Base-by-base conservation (phyloP, 2,888 invertebrate genomes). In the Gastracanthus pulcherrimus region DNA sequence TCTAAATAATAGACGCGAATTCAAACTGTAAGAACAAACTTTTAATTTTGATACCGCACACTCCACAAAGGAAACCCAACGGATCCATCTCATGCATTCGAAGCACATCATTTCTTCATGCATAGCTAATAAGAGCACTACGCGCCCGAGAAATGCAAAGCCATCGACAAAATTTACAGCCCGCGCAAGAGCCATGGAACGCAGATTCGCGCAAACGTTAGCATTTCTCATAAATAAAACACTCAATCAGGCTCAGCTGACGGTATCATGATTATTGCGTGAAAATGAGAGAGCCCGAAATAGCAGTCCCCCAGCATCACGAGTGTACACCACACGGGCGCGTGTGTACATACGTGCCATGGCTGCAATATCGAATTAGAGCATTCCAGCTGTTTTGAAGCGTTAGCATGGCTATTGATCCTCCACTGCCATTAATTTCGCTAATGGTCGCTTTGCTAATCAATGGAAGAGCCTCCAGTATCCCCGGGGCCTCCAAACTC, bases 361-460 rank as follows among this genome's bases (percentile, higher is more conserved):
- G 7, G 60, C 23, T 48, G 69, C 51, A 74, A 78, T 67, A 81
- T 75, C 70, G 62, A 81, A 81, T 78, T 81, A 78, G 77, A 74
- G 74, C 74, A 81, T 81, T 78, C 69, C 81, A 75, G 70, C 76
- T 82, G 82, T 82, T 82, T 77, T 77, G 75, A 66, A 77, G 76
- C 64, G 75, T 74, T 77, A 58, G 71, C 48, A 45, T 38, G 41
- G 80, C 84, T 86, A 86, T 86, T 85, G 86, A 85, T 84, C 84
- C 86, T 83, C 84, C 86, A 81, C 84, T 82, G 84, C 87, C 87
- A 88, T 89, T 89, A 90, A 90, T 90, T 89, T 89, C 84, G 85
- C 86, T 89, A 90, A 90, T 89, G 88, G 89, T 80, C 83, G 84
- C 84, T 84, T 85, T 84, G 84, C 87, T 89, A 89, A 90, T 89